Base-by-base conservation (phyloP, 2,888 invertebrate genomes). In the Atherix ibis region DNA sequence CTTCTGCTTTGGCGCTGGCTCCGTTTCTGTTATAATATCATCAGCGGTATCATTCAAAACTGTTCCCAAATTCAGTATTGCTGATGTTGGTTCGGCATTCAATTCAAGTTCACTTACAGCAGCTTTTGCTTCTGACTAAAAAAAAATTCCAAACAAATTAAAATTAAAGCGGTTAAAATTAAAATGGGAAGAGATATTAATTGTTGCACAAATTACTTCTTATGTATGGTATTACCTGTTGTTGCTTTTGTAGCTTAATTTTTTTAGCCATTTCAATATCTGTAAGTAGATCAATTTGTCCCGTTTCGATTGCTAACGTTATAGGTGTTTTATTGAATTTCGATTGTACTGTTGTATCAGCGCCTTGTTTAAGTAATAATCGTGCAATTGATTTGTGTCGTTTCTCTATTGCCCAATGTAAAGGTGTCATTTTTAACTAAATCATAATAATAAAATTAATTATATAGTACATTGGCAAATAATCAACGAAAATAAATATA, bases 361-460 rank as follows among this genome's bases (percentile, higher is more conserved):
- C 87, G 34, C 85, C 83, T 49, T 72, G 65, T 37, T 71, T 68
- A 31, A 92, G 57, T 43, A 94, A 65, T 41, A 73, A 54, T 34
- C 72, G 67, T 27, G 79, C 81, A 30, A 79, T 70, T 38, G 68
- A 66, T 16, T 67, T 57, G 61, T 87, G 81, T 2, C 78, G 76
- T 48, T 80, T 76, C 62, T 85, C 83, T 27, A 81, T 81, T 5
- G 92, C 89, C 92, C 92, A 92, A 64, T 94, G 92, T 37, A 94
- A 66, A 25, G 92, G 87, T 27, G 91, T 91, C 91, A 85, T 85
- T 49, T 73, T 71, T 13, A 85, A 60, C 83, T 84, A 49, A 29
- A 63, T n/a, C n/a, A n/a, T n/a, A n/a, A n/a, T n/a, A n/a, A n/a
- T n/a, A n/a, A n/a, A n/a, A 18, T 28, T 27, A 30, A 19, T 35